phyloP scores from a whole-genome alignment of 1,140 invertebrate species.

The Drosophila simulans region DNA sequence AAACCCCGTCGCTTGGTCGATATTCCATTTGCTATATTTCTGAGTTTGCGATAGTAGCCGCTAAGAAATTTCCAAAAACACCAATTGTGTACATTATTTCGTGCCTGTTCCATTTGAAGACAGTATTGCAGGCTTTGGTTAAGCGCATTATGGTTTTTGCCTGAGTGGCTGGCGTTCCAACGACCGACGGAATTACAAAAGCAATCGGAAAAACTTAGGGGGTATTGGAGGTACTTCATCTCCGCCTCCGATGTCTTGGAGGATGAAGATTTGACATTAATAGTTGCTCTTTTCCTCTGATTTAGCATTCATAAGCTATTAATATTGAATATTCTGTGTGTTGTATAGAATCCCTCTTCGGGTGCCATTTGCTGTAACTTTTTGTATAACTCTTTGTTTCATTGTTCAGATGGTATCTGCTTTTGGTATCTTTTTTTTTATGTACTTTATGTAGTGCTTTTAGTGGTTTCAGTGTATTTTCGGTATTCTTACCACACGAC shows the following conservation, averaged over 20 bases:
- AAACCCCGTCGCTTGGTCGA: no score
- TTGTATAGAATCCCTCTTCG: neutral
- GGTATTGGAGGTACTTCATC: no score
- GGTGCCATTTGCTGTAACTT: neutral
- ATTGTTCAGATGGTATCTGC: no score
- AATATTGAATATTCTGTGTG: constrained; percentile 5
- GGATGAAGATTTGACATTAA: neutral
- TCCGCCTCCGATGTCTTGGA: neutral
- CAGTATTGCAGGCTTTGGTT: constrained; percentile 2
- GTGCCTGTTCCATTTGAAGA: neutral
- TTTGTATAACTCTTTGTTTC: no score
- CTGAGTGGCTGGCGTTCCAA: neutral
- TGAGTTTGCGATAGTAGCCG: no score
- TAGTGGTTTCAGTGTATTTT: neutral
- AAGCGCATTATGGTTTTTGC: constrained; percentile 27
- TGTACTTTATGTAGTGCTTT: neutral
- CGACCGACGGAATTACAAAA: neutral
- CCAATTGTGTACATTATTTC: neutral
- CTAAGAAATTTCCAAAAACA: neutral
- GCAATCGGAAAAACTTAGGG: neutral
- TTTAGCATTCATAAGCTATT: constrained; percentile 1
- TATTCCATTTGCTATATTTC: no score
- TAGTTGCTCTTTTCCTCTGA: neutral
- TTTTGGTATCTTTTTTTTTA: no score
- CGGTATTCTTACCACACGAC: constrained; percentile 7